These are phyloP conservation scores for Bettongia penicillata DNA, from an alignment of 2,113 vertebrate species.

Conservation along the genomic window DNA sequence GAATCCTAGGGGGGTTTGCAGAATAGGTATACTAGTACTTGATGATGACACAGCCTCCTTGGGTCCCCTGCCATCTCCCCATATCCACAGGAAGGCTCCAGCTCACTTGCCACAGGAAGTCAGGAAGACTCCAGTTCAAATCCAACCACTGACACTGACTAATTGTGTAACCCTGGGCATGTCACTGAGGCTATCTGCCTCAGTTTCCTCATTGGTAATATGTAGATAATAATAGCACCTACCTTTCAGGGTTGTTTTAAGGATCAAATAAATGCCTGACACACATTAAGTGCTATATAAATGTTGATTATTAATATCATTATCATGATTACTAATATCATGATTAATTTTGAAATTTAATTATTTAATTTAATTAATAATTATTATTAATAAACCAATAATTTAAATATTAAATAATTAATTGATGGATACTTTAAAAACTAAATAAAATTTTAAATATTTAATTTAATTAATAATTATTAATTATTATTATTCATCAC, in stretches of 20 bases:
- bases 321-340: not conserved
- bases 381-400: too few relatives aligned
- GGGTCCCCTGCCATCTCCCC: not conserved
- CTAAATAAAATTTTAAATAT: too few relatives aligned
- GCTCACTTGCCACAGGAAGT: not conserved
- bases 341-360: not conserved
- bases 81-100: too few relatives aligned
- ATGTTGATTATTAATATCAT: not conserved
- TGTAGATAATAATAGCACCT: not conserved
- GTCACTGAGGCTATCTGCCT: not conserved
- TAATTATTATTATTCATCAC: not conserved
- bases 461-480: too few relatives aligned
- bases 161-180: not conserved
- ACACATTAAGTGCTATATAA: not conserved
- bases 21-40: not conserved
- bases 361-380: too few relatives aligned
- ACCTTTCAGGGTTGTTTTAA: not conserved
- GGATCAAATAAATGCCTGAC: not conserved
- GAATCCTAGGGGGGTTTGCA: not conserved
- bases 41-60: not conserved
- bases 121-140: not conserved
- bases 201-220: not conserved
- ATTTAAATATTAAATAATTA: too few relatives aligned
- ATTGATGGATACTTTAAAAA: too few relatives aligned
- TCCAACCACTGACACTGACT: not conserved